Evolutionary conservation across 1,140 invertebrate genomes (phyloP), one percentile per base, ranked within the genome.

Genomic region (Zaprionus capensis): DNA sequence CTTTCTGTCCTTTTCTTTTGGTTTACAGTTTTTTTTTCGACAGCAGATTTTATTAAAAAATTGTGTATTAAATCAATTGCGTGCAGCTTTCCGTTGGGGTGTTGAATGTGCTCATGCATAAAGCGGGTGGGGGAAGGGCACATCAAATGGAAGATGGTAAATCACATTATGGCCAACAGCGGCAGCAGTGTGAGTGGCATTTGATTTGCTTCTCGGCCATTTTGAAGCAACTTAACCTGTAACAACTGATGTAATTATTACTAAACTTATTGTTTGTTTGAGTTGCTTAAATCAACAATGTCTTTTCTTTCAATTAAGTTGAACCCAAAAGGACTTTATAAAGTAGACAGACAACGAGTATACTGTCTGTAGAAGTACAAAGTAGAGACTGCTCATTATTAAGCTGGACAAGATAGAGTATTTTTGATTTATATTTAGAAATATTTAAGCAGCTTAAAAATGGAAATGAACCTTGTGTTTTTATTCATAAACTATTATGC

Each of bases 21-120:
- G 44, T 51, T 78, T 72, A 76, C 64, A 58, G 64, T 15, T 59
- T 63, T 66, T 63, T 66, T 71, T 73, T 73, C 51, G 77, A 62
- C 77, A 80, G 76, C 73, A 87, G 81, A 82, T 88, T 88, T 88
- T 88, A 88, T 88, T 88, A 88, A 88, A 88, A 88, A 88, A 88
- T 88, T 88, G 77, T 81, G 88, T 88, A 88, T 88, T 88, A 88
- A 88, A 88, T 88, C 84, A 88, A 88, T 88, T 88, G 84, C 84
- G 78, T 88, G 75, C 75, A 88, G 85, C 82, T 83, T 88, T 87
- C 72, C 62, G 70, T 55, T 36, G 66, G 83, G 78, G 81, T 81
- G 84, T 84, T 71, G 69, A 74, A 84, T 88, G 84, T 88, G 81
- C 68, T 81, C 81, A 90, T 71, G 84, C 81, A 90, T 79, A 84